A percentile compares a stretch with the other conserved stretches of the same genome.
Evolutionary conservation across 1,140 invertebrate species (phyloP).

Genomic region (Drosophila pandora): DNA sequence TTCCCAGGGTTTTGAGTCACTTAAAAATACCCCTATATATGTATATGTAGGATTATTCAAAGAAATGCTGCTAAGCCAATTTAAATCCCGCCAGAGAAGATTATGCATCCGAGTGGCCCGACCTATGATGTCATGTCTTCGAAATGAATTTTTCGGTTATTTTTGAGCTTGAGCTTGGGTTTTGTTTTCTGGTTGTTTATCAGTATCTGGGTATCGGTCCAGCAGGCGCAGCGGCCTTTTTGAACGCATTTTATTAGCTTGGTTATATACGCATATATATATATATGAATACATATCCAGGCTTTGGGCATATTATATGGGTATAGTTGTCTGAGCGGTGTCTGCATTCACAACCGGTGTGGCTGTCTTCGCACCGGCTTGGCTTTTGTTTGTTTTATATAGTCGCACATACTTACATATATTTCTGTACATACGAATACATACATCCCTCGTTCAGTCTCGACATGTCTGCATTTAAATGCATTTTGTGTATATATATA

Average conservation of each 20-base stretch:
- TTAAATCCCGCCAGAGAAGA: conserved; percentile 35
- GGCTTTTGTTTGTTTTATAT: conserved; percentile 74
- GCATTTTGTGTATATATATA: conserved; percentile 38
- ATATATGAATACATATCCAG: conserved; percentile 16
- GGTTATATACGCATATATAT: conserved; percentile 32
- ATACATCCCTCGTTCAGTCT: conserved; percentile 15
- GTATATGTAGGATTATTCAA: conserved; percentile 51
- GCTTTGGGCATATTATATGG: conserved; percentile 24
- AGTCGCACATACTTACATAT: conserved; percentile 12
- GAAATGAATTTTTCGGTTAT: conserved; percentile 46
- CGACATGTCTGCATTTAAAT: conserved; percentile 66
- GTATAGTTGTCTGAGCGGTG: conserved; percentile 47
- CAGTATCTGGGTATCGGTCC: conserved; percentile 38
- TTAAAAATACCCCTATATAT: conserved; percentile 30
- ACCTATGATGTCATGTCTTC: conserved; percentile 65
- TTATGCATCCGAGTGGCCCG: conserved; percentile 46
- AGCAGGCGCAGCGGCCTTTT: conserved; percentile 64
- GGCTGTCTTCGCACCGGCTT: conserved; percentile 59
- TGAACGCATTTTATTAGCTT: conserved; percentile 72
- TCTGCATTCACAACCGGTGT: conserved; percentile 73
- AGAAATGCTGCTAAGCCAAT: conserved; percentile 56
- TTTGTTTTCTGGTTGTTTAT: conserved; percentile 49
- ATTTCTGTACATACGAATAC: not conserved
- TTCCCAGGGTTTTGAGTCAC: conserved; percentile 53
- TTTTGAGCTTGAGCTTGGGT: conserved; percentile 35